Base-by-base conservation (phyloP, 1,140 invertebrate species). In the Tetranychus cinnabarinus region DNA sequence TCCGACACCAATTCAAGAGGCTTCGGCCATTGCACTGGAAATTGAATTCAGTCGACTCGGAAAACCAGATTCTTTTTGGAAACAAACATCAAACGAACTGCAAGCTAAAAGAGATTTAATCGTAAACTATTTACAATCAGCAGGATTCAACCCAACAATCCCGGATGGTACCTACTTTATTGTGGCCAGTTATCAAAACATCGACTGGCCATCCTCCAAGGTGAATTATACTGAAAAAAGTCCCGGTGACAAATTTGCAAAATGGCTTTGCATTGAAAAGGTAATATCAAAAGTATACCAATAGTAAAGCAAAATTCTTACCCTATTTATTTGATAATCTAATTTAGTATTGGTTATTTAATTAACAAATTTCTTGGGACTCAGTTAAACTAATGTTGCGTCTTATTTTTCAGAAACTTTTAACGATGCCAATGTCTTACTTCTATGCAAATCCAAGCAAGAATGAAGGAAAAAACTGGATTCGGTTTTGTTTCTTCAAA, bases 161-260 rank as follows among this genome's bases (percentile, higher is more conserved):
- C 95, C 95, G 0, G 86, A 97, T 58, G 92, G 88, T 15, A 93
- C 93, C 0, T 98, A 96, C 72, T 97, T 98, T 71, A 87, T 99
- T 77, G 70, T 97, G 12, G 89, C 88, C 2, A 86, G 97, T 72
- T 95, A 88, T 81, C 81, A 79, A n/a, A 73, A 78, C 6, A 73
- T 92, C 64, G 79, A 61, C 35, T 46, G 60, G 45, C 52, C 64
- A 23, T 23, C 66, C 1, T 63, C 63, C 31, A 46, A 64, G 3
- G 60, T 59, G 10, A 31, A 6, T 10, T 66, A 65, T 12, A 65
- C 65, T 35, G 58, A 68, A 23, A 67, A 70, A 58, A 75, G 75
- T 1, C 82, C 82, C 65, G 92, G 97, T 74, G 96, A 90, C 70
- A 79, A 79, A 67, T 97, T 97, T 72, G 88, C 88, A 0, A 87